phyloP scores from a whole-genome alignment of 2,113 vertebrate species.

The Leucoraja erinaceus region DNA sequence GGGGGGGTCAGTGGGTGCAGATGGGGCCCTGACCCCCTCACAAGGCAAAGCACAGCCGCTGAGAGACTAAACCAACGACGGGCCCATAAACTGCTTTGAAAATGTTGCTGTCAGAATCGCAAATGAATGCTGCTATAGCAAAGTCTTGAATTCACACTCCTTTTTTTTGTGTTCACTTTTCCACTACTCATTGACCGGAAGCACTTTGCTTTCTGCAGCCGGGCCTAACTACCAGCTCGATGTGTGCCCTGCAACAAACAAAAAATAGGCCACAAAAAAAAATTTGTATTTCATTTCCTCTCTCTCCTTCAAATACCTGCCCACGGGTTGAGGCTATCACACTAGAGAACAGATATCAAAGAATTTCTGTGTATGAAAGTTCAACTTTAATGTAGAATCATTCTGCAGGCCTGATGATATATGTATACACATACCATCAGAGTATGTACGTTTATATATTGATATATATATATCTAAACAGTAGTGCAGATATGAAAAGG shows the following conservation, averaged over 20 bases:
- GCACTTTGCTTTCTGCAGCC: conserved; percentile 45
- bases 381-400: not conserved
- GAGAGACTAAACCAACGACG: conserved; percentile 79
- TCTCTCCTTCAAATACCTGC: conserved; percentile 64
- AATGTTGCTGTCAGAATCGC: conserved; percentile 66
- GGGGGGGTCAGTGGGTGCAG: too few species aligned
- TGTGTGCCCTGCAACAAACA: too few species aligned
- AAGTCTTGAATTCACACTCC: conserved; percentile 40
- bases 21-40: too few species aligned
- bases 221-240: conserved; percentile 41
- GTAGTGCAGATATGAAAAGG: not conserved
- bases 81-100: conserved; percentile 76
- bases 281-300: conserved; percentile 43
- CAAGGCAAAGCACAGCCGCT: conserved; percentile 44
- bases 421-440: not conserved
- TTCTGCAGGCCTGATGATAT: conserved; percentile 17
- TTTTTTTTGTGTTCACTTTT: conserved; percentile 43
- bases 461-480: not conserved
- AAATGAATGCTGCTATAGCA: too few species aligned
- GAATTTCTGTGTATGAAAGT: conserved; percentile 88
- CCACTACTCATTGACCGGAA: not conserved
- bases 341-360: conserved; percentile 99
- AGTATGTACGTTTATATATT: too few species aligned
- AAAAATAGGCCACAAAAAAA: too few species aligned
- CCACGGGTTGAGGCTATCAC: conserved; percentile 62